phyloP scores from a whole-genome alignment of 37 sponge, comb jelly and placozoan genomes.

The Diacarnus erythraeanus region DNA sequence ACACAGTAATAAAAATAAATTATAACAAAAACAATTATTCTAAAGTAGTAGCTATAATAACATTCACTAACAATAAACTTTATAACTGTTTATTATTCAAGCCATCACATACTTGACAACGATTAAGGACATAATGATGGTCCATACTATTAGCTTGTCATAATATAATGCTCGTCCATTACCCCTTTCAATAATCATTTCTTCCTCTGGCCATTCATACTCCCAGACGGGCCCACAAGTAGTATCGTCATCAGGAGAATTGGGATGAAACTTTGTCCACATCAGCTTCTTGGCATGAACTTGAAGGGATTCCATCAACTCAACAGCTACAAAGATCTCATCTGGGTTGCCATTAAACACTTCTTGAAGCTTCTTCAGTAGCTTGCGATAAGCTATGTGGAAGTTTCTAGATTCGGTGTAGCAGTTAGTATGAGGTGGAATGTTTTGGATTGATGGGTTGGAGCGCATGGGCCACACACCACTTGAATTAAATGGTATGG shows the following conservation, averaged over 20 bases:
- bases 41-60: too few relatives aligned
- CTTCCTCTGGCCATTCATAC: slow-evolving; percentile 72
- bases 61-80: too few relatives aligned
- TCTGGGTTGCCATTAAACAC: slow-evolving; percentile 55
- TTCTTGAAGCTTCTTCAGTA: slow-evolving; percentile 42
- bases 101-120: too few relatives aligned
- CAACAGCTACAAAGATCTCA: slow-evolving; percentile 21
- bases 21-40: too few relatives aligned
- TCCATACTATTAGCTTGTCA: too few relatives aligned
- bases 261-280: slow-evolving; percentile 4
- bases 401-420: slow-evolving; percentile 58
- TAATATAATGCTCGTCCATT: too few relatives aligned
- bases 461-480: slow-evolving; percentile 81
- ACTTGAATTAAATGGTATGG: slow-evolving; percentile 38
- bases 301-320: slow-evolving; percentile 52
- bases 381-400: slow-evolving; percentile 35
- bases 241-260: slow-evolving; percentile 4
- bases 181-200: too few relatives aligned
- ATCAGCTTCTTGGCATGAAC: slow-evolving; percentile 58
- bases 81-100: too few relatives aligned
- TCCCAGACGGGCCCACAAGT: slow-evolving; percentile 72
- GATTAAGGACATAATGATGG: too few relatives aligned
- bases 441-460: slow-evolving; percentile 36
- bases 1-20: too few relatives aligned
- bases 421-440: slow-evolving; percentile 26